phyloP scores from a whole-genome alignment of 2,888 invertebrate genomes.

The Athalia cordata region DNA sequence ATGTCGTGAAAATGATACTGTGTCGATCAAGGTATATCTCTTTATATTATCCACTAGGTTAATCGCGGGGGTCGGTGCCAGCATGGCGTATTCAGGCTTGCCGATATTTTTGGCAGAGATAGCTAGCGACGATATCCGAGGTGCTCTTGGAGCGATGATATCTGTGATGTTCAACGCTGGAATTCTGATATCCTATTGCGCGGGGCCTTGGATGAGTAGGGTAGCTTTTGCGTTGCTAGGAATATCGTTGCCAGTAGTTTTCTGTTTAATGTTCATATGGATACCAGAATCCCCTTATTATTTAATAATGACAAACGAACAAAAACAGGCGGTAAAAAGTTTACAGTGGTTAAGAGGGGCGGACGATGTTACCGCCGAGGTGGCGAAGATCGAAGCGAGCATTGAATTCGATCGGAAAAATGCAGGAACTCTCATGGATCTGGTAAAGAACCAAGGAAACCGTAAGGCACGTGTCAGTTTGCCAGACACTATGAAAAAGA shows the following conservation, averaged over 20 bases:
- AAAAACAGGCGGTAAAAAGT: constrained; percentile 40
- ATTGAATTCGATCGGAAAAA: constrained; percentile 22
- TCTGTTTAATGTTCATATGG: constrained; percentile 39
- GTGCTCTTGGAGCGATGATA: constrained; percentile 46
- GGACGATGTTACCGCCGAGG: constrained; percentile 23
- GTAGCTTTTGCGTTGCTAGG: constrained; percentile 36
- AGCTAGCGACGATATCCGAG: constrained; percentile 52
- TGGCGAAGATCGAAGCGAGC: constrained; percentile 41
- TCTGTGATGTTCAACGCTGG: constrained; percentile 40
- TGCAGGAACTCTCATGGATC: constrained; percentile 39
- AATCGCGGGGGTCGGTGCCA: constrained; percentile 50
- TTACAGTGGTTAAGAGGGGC: constrained; percentile 48
- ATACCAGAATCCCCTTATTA: constrained; percentile 49
- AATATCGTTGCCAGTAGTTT: constrained; percentile 24
- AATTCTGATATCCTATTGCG: constrained; percentile 37
- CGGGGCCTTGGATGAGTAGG: constrained; percentile 42
- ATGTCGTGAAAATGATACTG: not conserved
- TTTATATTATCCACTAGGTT: constrained; percentile 41
- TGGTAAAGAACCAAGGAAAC: constrained; percentile 38
- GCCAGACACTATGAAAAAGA: too few species aligned
- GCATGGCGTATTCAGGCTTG: constrained; percentile 44
- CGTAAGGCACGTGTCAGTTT: not conserved
- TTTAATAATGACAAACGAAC: constrained; percentile 42
- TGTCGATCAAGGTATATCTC: too few species aligned
- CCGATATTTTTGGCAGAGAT: constrained; percentile 55